Evolutionary conservation across 2,888 invertebrate genomes (phyloP).

Genomic region (Sycophila texana): DNA sequence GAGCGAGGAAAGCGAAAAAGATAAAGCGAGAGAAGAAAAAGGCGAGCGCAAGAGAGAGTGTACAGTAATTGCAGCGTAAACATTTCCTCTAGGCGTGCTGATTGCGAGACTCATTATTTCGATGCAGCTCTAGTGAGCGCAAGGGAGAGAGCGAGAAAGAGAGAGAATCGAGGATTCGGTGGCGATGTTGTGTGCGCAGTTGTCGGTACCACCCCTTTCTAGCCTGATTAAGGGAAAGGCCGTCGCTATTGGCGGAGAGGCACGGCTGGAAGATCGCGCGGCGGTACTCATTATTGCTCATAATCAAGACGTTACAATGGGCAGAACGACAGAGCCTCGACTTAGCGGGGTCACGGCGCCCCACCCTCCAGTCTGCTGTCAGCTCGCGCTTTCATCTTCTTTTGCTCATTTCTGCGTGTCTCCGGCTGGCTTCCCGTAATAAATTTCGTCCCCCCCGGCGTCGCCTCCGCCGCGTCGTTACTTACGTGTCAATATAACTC

Average conservation of each 20-base stretch:
- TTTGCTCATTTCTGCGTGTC: slow-evolving; percentile 30
- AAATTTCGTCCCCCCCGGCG: slow-evolving; percentile 14
- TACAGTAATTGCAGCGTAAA: slow-evolving; percentile 67
- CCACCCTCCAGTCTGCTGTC: not conserved
- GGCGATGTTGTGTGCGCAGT: slow-evolving; percentile 35
- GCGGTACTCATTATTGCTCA: slow-evolving; percentile 70
- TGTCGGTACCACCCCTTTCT: slow-evolving; percentile 41
- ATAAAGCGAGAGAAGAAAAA: not conserved
- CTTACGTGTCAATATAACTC: not conserved
- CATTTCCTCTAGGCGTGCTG: slow-evolving; percentile 67
- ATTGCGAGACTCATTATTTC: slow-evolving; percentile 74
- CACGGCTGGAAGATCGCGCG: slow-evolving; percentile 12
- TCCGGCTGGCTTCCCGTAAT: not conserved
- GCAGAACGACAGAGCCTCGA: slow-evolving; percentile 30
- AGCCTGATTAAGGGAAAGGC: slow-evolving; percentile 59
- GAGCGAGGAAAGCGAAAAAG: not conserved
- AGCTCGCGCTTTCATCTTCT: slow-evolving; percentile 34
- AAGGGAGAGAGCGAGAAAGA: slow-evolving; percentile 30
- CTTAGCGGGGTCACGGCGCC: not conserved
- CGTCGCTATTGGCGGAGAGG: not conserved
- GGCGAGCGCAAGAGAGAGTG: not conserved
- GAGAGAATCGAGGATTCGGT: slow-evolving; percentile 33
- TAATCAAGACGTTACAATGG: slow-evolving; percentile 69
- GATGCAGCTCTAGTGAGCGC: slow-evolving; percentile 58
- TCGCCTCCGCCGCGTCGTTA: not conserved